These are phyloP conservation scores for Phrynocephalus guinanensis DNA, from an alignment of 2,797 vertebrate genomes.

Conservation along the genomic window DNA sequence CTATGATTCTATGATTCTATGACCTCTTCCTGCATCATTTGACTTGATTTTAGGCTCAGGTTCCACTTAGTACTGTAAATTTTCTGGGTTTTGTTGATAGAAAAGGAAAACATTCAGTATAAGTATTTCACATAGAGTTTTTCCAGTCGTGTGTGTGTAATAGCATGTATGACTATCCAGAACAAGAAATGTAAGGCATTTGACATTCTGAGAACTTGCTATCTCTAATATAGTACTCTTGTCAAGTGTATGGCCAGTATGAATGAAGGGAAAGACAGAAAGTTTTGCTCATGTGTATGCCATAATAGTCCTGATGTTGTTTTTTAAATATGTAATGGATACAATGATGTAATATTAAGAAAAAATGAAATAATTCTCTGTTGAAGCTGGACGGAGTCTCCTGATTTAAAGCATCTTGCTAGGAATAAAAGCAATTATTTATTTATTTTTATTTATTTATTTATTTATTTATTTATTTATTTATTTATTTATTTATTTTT, in stretches of 20 bases:
- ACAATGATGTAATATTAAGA: neutral
- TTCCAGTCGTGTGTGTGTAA: neutral
- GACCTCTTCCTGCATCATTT: neutral
- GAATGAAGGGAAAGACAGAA: neutral
- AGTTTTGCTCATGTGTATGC: neutral
- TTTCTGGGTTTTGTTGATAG: neutral
- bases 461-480: no score
- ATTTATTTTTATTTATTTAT: no score
- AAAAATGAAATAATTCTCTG: neutral
- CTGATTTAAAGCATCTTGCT: neutral
- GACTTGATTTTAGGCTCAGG: constrained; percentile 6
- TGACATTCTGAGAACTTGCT: neutral
- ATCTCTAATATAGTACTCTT: neutral
- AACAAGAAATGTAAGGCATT: neutral
- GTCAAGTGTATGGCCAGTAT: neutral
- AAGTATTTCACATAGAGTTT: neutral
- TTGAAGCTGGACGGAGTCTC: neutral
- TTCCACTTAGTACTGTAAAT: neutral
- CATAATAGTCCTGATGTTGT: neutral
- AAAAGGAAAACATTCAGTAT: neutral
- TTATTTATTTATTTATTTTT: no score
- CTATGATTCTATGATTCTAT: no score
- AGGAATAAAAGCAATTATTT: neutral
- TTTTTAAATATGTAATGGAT: constrained; percentile 5
- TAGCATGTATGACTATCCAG: neutral